Percentiles rank a stretch among this genome's conserved stretches.
These are phyloP conservation scores for Hyppa rectilinea DNA, from an alignment of 2,888 invertebrate genomes.

Conservation along the genomic window DNA sequence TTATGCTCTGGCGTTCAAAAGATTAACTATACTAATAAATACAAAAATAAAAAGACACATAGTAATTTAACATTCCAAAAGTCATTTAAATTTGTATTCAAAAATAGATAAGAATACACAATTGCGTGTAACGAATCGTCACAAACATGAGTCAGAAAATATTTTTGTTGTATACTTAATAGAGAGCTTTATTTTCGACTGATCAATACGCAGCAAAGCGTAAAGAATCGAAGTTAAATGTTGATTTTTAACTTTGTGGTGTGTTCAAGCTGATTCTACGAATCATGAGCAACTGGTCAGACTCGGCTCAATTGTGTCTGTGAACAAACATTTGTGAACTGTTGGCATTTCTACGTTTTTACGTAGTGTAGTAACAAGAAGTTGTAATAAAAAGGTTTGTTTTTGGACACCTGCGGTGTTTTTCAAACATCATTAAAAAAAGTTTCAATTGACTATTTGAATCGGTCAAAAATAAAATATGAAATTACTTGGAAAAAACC, in stretches of 20 bases:
- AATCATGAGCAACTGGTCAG: constrained; percentile 49
- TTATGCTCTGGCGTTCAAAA: too few species aligned
- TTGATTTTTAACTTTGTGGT: constrained; percentile 58
- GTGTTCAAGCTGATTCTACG: constrained; percentile 52
- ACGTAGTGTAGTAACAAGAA: constrained; percentile 40
- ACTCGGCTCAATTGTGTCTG: constrained; percentile 37
- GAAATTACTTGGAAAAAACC: too few species aligned
- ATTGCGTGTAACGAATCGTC: not conserved
- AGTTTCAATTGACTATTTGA: constrained; percentile 3
- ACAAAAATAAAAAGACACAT: too few species aligned
- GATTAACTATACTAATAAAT: too few species aligned
- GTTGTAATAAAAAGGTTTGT: constrained; percentile 27
- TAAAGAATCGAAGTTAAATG: constrained; percentile 59
- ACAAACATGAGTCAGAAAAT: not conserved
- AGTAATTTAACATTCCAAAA: too few species aligned
- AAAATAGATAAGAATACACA: too few species aligned
- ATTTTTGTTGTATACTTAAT: constrained; percentile 36
- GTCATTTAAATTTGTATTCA: too few species aligned
- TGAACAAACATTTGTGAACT: constrained; percentile 39
- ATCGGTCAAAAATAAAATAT: too few species aligned
- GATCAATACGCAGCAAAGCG: constrained; percentile 53
- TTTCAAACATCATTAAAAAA: constrained; percentile 14
- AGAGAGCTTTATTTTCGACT: constrained; percentile 38
- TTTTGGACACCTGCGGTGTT: constrained; percentile 28
- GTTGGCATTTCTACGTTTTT: constrained; percentile 40